phyloP scores from a whole-genome alignment of 2,113 vertebrate species.

The Catharus minimus region DNA sequence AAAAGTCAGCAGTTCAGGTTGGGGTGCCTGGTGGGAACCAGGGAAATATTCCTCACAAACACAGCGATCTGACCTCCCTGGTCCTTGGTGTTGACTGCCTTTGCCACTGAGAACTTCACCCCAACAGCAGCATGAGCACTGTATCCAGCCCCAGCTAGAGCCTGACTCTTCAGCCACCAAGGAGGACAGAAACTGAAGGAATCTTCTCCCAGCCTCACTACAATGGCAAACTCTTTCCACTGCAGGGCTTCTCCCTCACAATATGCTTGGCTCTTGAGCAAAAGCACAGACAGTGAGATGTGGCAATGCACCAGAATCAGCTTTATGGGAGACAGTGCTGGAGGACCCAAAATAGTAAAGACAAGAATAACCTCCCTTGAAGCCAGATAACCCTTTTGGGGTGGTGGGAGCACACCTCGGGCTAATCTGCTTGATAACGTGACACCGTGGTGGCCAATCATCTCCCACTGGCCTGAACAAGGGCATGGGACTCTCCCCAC shows the following conservation, averaged over 20 bases:
- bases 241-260: not conserved
- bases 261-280: not conserved
- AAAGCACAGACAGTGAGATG: not conserved
- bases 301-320: not conserved
- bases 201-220: not conserved
- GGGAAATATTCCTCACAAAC: conserved; percentile 12
- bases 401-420: conserved; percentile 12
- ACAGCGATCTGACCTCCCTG: not conserved
- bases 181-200: not conserved
- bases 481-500: conserved; percentile 71
- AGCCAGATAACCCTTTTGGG: conserved; percentile 6
- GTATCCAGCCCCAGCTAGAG: not conserved
- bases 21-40: conserved; percentile 33
- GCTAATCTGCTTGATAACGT: conserved; percentile 66
- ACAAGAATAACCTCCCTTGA: not conserved
- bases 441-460: conserved; percentile 42
- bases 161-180: not conserved
- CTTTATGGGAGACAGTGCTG: not conserved
- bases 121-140: not conserved
- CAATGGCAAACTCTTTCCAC: not conserved
- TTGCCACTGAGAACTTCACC: not conserved
- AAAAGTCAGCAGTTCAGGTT: conserved; percentile 46
- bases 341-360: not conserved
- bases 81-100: not conserved
- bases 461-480: conserved; percentile 55